Evolutionary conservation across 2,797 vertebrate species (phyloP), one percentile per base, ranked within the genome.

Genomic region (Phrynocephalus vlangalii): DNA sequence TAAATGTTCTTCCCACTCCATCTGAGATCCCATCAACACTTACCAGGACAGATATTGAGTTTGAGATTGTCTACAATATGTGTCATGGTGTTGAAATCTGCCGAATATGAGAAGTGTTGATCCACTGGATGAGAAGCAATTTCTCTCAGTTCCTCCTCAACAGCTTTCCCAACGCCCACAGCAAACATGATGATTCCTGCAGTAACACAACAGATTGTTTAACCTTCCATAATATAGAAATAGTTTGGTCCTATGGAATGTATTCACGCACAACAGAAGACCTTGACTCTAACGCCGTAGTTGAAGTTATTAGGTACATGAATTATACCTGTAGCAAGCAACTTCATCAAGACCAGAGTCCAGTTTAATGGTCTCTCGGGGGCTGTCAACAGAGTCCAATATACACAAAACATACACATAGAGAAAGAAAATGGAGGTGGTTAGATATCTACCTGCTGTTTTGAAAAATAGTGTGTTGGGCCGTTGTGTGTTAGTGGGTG

Each of bases 121-220:
- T 98, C 98, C 11, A 98, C 94, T 0, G 99, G 99, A 16, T 99
- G 98, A 0, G 98, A 99, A 0, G 99, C 98, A 0, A 99, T 99
- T 3, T 97, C 96, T 38, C 97, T 97, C 44, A 99, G 97, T 92
- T 99, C 99, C 22, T 98, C 98, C 90, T 99, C 98, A 84, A 99
- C 98, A 0, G 99, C 99, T 95, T 99, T 99, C 1, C 99, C 99
- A 0, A 99, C 98, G 0, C 99, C 99, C 92, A 99, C 99, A 0
- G 99, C 98, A 0, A 99, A 99, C 98, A 99, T 99, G 91, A 97
- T 96, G 38, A 99, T 98, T 22, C 98, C 99, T 99, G 92, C 0
- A 0, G 26, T 56, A 89, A 52, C 18, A 91, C 0, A 0, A n/a
- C 50, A 22, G 11, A 38, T 52, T 44, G 15, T 68, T 77, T 77